Percentiles rank a stretch among this genome's conserved stretches.
These are phyloP conservation scores for Gambusia holbrooki DNA, from an alignment of 2,113 vertebrate genomes.

Conservation along the genomic window DNA sequence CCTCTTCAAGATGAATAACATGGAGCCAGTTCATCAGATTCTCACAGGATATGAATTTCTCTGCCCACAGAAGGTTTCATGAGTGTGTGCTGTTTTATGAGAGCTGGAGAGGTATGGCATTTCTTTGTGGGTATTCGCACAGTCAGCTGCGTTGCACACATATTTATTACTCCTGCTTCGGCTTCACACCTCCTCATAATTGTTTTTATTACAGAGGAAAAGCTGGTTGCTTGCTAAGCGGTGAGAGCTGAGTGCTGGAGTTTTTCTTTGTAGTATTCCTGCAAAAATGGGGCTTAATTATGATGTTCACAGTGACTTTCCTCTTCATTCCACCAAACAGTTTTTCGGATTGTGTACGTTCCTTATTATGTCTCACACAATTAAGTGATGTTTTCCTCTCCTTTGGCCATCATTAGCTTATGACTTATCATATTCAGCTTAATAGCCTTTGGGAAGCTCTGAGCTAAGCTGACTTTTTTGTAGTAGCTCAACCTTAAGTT, in stretches of 20 bases:
- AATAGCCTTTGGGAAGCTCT: constrained; percentile 31
- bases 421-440: constrained; percentile 63
- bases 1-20: constrained; percentile 35
- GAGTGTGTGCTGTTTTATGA: constrained; percentile 8
- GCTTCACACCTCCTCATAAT: constrained; percentile 1
- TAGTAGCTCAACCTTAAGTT: not conserved
- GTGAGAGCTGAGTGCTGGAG: constrained; percentile 16
- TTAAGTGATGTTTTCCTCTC: constrained; percentile 1
- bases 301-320: constrained; percentile 44
- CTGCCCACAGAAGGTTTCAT: constrained; percentile 22
- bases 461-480: not conserved
- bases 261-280: constrained; percentile 32
- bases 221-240: constrained; percentile 24
- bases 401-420: constrained; percentile 63
- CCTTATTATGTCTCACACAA: not conserved
- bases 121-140: constrained; percentile 16
- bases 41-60: constrained; percentile 37
- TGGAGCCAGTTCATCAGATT: constrained; percentile 32
- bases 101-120: constrained; percentile 20
- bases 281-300: constrained; percentile 61
- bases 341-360: not conserved
- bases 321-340: constrained; percentile 41
- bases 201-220: constrained; percentile 22
- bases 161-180: constrained; percentile 36
- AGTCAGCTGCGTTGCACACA: constrained; percentile 6